Evolutionary conservation across 2,113 vertebrate species (phyloP).

Genomic region (Saccopteryx bilineata): DNA sequence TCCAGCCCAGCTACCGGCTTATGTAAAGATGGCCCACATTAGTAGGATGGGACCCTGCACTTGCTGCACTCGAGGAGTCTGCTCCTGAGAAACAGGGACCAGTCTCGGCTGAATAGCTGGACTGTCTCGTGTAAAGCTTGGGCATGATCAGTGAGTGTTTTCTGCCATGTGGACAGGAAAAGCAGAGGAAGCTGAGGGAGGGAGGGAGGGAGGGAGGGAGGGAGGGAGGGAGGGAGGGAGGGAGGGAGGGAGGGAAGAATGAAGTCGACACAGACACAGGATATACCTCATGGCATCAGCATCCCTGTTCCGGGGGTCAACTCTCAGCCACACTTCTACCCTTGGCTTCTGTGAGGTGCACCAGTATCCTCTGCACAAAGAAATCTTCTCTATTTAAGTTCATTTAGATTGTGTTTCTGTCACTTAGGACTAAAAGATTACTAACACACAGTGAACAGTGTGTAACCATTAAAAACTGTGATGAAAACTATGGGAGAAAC

Average conservation of each 20-base stretch:
- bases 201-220: too few relatives aligned
- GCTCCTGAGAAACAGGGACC: background rate
- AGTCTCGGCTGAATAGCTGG: background rate
- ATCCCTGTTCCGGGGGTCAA: too few relatives aligned
- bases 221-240: too few relatives aligned
- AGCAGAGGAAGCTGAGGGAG: background rate
- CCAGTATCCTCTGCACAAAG: background rate
- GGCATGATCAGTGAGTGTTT: background rate
- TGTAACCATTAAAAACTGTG: background rate
- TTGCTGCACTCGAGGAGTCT: background rate
- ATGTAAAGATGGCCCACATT: background rate
- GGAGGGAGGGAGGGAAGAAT: background rate
- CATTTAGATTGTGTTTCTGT: constrained; percentile 20
- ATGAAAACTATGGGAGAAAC: background rate
- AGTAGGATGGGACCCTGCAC: background rate
- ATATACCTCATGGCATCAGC: background rate
- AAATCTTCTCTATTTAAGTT: background rate
- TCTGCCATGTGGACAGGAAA: background rate
- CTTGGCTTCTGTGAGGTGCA: background rate
- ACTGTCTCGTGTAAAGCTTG: background rate
- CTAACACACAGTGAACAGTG: background rate
- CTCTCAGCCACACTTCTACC: background rate
- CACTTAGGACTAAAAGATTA: background rate
- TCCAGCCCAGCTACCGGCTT: background rate
- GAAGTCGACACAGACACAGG: background rate